Conservation (phyloP, 35 echinoderm and acorn worm species). For the Holothuria glaberrima region DNA sequence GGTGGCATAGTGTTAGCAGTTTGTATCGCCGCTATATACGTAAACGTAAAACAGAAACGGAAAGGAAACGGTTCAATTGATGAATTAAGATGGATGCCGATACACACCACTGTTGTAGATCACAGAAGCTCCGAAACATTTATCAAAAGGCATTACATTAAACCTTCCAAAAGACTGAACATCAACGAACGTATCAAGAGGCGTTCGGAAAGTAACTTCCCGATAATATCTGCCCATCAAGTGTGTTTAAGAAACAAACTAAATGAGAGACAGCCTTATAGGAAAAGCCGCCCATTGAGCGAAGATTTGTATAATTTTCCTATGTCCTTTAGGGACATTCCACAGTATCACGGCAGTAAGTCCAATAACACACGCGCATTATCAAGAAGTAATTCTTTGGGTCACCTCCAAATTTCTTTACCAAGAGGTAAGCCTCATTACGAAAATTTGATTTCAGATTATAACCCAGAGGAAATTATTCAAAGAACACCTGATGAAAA, state of each 20-base stretch:
- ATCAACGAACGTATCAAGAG: slow-evolving; percentile 7
- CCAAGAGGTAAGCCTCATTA: slow-evolving; percentile 13
- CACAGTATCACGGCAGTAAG: slow-evolving; percentile 23
- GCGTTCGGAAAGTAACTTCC: background rate
- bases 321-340: slow-evolving; percentile 21
- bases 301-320: slow-evolving; percentile 38
- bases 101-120: slow-evolving; percentile 49
- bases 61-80: background rate
- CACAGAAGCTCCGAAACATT: slow-evolving; percentile 35
- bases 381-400: slow-evolving; percentile 13
- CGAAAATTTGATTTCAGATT: slow-evolving; percentile 11
- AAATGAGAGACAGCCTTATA: background rate
- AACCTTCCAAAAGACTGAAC: slow-evolving; percentile 35
- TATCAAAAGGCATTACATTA: slow-evolving; percentile 44
- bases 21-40: background rate
- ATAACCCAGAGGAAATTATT: background rate
- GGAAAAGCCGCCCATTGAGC: background rate
- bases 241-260: slow-evolving; percentile 51
- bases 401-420: slow-evolving; percentile 17
- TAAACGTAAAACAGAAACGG: slow-evolving; percentile 3
- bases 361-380: background rate
- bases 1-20: slow-evolving; percentile 18
- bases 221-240: slow-evolving; percentile 25
- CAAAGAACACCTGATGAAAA: background rate
- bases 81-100: slow-evolving; percentile 53